These are phyloP conservation scores for Stegostoma tigrinum DNA, from an alignment of 2,113 vertebrate genomes.

Conservation along the genomic window DNA sequence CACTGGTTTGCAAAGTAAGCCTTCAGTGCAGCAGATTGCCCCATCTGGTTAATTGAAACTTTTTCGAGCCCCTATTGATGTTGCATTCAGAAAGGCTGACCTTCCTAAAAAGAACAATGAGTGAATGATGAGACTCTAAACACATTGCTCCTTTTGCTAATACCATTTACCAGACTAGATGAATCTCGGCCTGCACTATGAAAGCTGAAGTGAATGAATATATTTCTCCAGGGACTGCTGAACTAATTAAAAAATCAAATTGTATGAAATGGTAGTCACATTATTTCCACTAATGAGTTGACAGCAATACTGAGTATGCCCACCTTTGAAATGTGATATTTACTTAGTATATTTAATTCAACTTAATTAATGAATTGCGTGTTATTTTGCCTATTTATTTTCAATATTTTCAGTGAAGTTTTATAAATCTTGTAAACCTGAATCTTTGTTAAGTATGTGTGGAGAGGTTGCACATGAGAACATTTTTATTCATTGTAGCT, in stretches of 20 bases:
- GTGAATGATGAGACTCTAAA: background rate
- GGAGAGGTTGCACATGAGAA: background rate
- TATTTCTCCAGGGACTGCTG: background rate
- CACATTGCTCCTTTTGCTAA: background rate
- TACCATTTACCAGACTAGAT: background rate
- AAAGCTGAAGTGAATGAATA: conserved; percentile 13
- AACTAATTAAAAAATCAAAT: conserved; percentile 22
- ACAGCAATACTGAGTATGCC: background rate
- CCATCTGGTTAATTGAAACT: background rate
- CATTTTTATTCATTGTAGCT: background rate
- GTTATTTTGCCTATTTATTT: background rate
- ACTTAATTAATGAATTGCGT: background rate
- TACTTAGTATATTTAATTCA: background rate
- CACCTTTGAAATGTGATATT: background rate
- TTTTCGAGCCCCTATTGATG: background rate
- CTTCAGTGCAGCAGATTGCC: background rate
- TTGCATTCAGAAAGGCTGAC: background rate
- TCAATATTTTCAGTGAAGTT: background rate
- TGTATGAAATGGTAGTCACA: background rate
- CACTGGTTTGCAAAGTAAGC: background rate
- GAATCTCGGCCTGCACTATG: background rate
- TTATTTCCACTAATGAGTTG: background rate
- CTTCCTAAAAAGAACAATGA: background rate
- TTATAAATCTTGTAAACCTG: background rate
- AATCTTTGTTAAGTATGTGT: too few species aligned